Conservation (phyloP, 2,888 invertebrate genomes). For the Caenorhabditis auriculariae region DNA sequence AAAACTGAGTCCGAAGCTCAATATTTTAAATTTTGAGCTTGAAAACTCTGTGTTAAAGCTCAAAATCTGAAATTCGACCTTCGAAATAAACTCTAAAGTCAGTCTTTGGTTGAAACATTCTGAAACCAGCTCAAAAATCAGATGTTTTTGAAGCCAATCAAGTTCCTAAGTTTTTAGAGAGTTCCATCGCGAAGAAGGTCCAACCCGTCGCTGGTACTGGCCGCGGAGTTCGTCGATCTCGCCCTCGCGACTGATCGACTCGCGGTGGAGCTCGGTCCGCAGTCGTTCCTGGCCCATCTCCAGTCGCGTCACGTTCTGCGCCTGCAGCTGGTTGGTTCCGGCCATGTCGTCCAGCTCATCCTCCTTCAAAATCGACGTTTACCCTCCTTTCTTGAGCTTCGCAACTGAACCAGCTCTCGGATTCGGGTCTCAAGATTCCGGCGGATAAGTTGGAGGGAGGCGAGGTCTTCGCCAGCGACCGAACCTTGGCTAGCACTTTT, state of each 20-base stretch:
- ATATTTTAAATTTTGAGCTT: too few species aligned
- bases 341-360: constrained; percentile 94
- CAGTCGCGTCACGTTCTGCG: constrained; percentile 81
- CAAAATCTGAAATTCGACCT: too few species aligned
- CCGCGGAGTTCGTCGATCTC: constrained; percentile 89
- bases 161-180: constrained; percentile 86
- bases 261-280: constrained; percentile 69
- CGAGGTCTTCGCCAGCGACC: constrained; percentile 11
- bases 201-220: constrained; percentile 86
- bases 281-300: constrained; percentile 87
- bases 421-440: constrained; percentile 82
- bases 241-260: constrained; percentile 85
- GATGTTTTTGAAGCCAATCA: constrained; percentile 70
- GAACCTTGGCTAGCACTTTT: constrained; percentile 1
- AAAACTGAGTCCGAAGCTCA: too few species aligned
- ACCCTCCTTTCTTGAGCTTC: not conserved
- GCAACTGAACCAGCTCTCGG: constrained; percentile 11
- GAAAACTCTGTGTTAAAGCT: too few species aligned
- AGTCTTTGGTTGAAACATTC: not conserved
- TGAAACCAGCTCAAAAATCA: not conserved
- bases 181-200: too few species aligned
- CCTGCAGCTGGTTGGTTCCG: constrained; percentile 83
- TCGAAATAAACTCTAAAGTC: too few species aligned
- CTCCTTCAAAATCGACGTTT: constrained; percentile 30
- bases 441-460: constrained; percentile 71